These are phyloP conservation scores for Conistra vaccinii DNA, from an alignment of 2,888 invertebrate species.

Conservation along the genomic window DNA sequence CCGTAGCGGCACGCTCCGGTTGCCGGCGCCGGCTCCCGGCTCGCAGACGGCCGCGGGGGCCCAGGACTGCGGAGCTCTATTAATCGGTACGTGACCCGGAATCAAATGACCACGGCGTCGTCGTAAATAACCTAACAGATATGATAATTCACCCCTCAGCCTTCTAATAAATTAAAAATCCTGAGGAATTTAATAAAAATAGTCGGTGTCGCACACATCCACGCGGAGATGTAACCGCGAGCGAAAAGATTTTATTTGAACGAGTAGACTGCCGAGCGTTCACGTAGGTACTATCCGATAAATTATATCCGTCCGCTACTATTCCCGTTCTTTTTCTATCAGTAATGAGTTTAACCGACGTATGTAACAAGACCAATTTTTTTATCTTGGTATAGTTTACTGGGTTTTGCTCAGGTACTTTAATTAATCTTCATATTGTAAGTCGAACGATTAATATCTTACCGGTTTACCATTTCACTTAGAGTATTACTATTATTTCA, in stretches of 20 bases:
- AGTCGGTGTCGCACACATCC: conserved; percentile 49
- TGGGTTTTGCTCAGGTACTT: not conserved
- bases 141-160: conserved; percentile 68
- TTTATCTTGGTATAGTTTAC: not conserved
- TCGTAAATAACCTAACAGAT: conserved; percentile 68
- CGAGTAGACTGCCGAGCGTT: conserved; percentile 38
- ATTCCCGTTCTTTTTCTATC: conserved; percentile 29
- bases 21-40: conserved; percentile 11
- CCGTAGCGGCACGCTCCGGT: conserved; percentile 34
- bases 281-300: conserved; percentile 31
- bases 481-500: not conserved
- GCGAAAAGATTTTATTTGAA: conserved; percentile 52
- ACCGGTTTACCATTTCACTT: not conserved
- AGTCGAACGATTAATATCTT: not conserved
- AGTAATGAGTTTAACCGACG: conserved; percentile 20
- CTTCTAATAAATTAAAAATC: conserved; percentile 66
- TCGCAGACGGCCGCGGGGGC: conserved; percentile 6
- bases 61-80: conserved; percentile 62
- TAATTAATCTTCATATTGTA: not conserved
- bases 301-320: conserved; percentile 26
- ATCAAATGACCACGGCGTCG: conserved; percentile 66
- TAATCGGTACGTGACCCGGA: conserved; percentile 80
- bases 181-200: conserved; percentile 64
- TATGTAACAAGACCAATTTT: not conserved
- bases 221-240: conserved; percentile 45